Conservation (phyloP, 2,797 vertebrate species). For the Craterocephalus amniculus region DNA sequence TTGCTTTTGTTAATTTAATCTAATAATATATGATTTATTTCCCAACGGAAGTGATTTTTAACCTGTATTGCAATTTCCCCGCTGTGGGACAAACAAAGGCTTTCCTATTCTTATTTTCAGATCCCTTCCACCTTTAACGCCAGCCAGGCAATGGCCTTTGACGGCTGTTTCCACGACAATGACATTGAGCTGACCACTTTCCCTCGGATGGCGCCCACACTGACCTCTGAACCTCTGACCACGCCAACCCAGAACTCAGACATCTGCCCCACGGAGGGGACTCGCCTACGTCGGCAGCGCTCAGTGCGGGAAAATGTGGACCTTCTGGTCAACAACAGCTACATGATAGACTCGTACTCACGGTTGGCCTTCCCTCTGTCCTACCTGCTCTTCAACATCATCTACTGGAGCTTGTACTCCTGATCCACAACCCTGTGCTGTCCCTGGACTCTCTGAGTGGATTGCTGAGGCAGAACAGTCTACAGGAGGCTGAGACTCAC, state of each 20-base stretch:
- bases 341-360: constrained; percentile 92
- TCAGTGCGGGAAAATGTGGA: constrained; percentile 83
- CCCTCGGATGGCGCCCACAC: constrained; percentile 46
- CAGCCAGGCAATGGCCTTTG: constrained; percentile 91
- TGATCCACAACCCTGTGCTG: constrained; percentile 63
- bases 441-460: rapidly evolving
- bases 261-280: constrained; percentile 68
- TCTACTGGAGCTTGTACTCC: constrained; percentile 93
- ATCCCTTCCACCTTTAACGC: constrained; percentile 86
- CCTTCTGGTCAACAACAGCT: constrained; percentile 90
- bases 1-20: neutral
- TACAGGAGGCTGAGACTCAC: no score
- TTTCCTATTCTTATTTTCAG: no score
- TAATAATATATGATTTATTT: neutral
- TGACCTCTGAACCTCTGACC: constrained; percentile 56
- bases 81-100: no score
- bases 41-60: neutral
- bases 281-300: constrained; percentile 81
- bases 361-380: constrained; percentile 89
- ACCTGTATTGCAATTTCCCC: no score
- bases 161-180: constrained; percentile 88
- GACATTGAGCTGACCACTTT: constrained; percentile 85
- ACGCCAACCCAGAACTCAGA: constrained; percentile 44
- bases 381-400: constrained; percentile 91
- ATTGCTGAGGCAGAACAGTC: neutral